These are phyloP conservation scores for Botrylloides violaceus DNA, from an alignment of 23 tunicate genomes.

Conservation along the genomic window DNA sequence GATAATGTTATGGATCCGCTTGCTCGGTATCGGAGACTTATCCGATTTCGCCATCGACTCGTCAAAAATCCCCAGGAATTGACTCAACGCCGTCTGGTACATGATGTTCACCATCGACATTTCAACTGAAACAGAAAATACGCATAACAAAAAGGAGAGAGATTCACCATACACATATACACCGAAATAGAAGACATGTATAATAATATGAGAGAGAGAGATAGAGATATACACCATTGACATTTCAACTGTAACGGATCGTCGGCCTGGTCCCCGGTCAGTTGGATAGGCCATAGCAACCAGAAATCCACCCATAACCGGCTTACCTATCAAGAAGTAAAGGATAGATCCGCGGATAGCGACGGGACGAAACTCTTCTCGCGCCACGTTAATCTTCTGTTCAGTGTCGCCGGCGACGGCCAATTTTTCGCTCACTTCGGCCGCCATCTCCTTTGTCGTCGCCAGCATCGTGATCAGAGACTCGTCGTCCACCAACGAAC, in stretches of 20 bases:
- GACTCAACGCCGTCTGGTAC: slow-evolving; percentile 85
- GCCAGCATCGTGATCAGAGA: slow-evolving; percentile 86
- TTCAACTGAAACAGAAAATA: too few species aligned
- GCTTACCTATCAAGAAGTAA: slow-evolving; percentile 75
- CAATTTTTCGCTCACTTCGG: slow-evolving; percentile 91
- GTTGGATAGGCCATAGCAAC: too few species aligned
- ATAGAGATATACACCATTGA: slow-evolving; percentile 24
- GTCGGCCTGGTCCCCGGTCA: too few species aligned
- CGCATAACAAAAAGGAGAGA: too few species aligned
- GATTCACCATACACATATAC: too few species aligned
- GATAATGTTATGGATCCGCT: slow-evolving; percentile 81
- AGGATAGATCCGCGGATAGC: slow-evolving; percentile 92
- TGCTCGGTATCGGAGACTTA: slow-evolving; percentile 83
- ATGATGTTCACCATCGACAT: slow-evolving; percentile 81
- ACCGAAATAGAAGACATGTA: too few species aligned
- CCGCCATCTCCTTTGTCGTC: slow-evolving; percentile 87
- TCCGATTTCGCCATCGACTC: slow-evolving; percentile 87
- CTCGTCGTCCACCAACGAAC: slow-evolving; percentile 96
- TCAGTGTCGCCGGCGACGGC: slow-evolving; percentile 91
- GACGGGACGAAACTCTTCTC: slow-evolving; percentile 96
- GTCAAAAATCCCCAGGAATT: slow-evolving; percentile 91
- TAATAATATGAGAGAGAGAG: too few species aligned
- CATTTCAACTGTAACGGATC: slow-evolving; percentile 15
- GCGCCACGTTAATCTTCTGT: slow-evolving; percentile 86
- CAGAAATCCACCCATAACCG: background rate